Evolutionary conservation across 2,888 invertebrate species (phyloP).

Genomic region (Allolobophora icterica): DNA sequence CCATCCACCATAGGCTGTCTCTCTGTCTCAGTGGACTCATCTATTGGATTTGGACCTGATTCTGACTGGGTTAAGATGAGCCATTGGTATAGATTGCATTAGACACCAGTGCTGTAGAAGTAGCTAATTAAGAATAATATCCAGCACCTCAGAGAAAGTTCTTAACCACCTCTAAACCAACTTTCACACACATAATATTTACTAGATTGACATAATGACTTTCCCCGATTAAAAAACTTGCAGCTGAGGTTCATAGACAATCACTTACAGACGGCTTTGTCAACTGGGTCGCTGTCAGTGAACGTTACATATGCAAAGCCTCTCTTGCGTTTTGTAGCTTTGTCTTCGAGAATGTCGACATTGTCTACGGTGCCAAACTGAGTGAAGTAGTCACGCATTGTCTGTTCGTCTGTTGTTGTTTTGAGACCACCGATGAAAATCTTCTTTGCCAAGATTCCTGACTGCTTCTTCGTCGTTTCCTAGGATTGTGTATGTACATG

Average conservation of each 20-base stretch:
- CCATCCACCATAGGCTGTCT: too few species aligned
- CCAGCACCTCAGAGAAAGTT: too few species aligned
- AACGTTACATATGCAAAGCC: conserved; percentile 84
- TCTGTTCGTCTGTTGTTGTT: conserved; percentile 88
- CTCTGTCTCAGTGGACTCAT: too few species aligned
- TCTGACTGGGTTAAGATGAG: too few species aligned
- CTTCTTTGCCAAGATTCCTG: conserved; percentile 67
- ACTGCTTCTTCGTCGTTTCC: conserved; percentile 14
- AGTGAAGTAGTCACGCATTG: conserved; percentile 85
- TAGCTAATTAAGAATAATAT: too few species aligned
- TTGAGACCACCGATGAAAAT: conserved; percentile 91
- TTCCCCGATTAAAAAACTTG: background rate
- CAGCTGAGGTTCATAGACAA: background rate
- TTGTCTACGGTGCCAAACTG: conserved; percentile 86
- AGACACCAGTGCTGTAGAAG: too few species aligned
- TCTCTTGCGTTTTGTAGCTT: conserved; percentile 35
- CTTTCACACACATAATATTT: background rate
- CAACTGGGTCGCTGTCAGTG: conserved; percentile 93
- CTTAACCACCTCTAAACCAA: background rate
- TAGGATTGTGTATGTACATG: background rate
- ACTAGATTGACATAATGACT: background rate
- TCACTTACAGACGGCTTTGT: conserved; percentile 73
- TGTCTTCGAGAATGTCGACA: conserved; percentile 47
- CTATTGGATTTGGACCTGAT: too few species aligned
- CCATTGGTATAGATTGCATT: too few species aligned